These are phyloP conservation scores for Periparus ater DNA, from an alignment of 2,797 vertebrate species.

Conservation along the genomic window DNA sequence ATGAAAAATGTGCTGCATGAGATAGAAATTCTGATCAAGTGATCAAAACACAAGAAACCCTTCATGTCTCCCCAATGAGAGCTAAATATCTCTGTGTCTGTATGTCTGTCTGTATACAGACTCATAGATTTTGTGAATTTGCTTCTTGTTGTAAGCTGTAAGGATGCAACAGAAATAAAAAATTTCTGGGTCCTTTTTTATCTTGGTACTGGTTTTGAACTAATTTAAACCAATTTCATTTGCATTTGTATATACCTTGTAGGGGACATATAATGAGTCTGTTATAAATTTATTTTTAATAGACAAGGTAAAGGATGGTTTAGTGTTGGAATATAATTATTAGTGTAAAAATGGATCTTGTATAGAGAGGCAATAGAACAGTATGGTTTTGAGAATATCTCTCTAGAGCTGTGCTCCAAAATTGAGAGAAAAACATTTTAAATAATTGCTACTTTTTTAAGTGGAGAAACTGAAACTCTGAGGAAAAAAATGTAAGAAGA, in stretches of 20 bases:
- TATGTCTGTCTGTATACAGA: neutral
- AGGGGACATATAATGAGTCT: conserved; percentile 30
- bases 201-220: conserved; percentile 12
- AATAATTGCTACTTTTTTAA: conserved; percentile 15
- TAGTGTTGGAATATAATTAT: conserved; percentile 55
- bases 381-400: neutral
- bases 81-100: neutral
- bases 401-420: neutral
- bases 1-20: neutral
- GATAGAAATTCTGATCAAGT: neutral
- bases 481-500: neutral
- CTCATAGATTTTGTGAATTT: neutral
- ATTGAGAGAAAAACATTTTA: neutral
- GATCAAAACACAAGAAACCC: neutral
- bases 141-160: neutral
- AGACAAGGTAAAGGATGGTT: conserved; percentile 53
- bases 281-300: conserved; percentile 59
- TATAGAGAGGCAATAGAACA: neutral
- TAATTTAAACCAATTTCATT: conserved; percentile 44
- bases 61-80: neutral
- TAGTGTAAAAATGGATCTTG: conserved; percentile 32
- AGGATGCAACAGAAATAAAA: neutral
- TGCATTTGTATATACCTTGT: conserved; percentile 20
- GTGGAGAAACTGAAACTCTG: neutral
- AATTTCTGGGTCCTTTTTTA: neutral